A percentile compares a stretch with the other conserved stretches of the same genome.
phyloP scores from a whole-genome alignment of 2,113 vertebrate genomes.

The Capra hircus region DNA sequence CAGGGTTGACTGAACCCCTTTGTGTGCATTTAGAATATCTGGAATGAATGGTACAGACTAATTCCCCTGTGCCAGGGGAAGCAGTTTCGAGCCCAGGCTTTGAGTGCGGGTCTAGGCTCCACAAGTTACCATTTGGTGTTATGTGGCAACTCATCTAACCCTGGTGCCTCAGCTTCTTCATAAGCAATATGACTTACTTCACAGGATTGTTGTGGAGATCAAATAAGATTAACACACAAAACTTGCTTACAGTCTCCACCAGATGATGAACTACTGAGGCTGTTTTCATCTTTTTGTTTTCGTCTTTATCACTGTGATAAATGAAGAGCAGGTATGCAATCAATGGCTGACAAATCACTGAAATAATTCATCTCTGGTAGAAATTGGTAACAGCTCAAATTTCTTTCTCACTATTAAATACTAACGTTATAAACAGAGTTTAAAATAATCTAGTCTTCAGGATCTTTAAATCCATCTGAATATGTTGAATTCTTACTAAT shows the following conservation, averaged over 20 bases:
- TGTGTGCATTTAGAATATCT: not conserved
- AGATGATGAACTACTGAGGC: not conserved
- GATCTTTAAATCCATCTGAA: not conserved
- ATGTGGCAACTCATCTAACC: not conserved
- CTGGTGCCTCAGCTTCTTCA: not conserved
- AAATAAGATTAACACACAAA: not conserved
- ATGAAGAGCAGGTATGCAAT: not conserved
- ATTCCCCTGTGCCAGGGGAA: not conserved
- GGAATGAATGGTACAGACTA: not conserved
- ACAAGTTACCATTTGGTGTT: not conserved
- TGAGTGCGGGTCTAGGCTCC: not conserved
- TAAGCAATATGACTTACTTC: not conserved
- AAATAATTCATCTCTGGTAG: not conserved
- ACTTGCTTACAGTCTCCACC: not conserved
- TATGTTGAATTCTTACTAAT: not conserved
- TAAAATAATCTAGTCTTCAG: not conserved
- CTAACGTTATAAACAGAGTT: not conserved
- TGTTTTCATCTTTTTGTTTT: not conserved
- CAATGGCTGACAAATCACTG: not conserved
- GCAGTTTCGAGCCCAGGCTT: not conserved
- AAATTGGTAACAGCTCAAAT: not conserved
- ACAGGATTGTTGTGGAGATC: not conserved
- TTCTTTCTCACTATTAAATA: not conserved
- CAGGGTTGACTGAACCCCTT: not conserved
- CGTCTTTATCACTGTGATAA: not conserved